A percentile compares a stretch with the other conserved stretches of the same genome.
phyloP scores from a whole-genome alignment of 2,888 invertebrate genomes.

The Epiblema foenella region DNA sequence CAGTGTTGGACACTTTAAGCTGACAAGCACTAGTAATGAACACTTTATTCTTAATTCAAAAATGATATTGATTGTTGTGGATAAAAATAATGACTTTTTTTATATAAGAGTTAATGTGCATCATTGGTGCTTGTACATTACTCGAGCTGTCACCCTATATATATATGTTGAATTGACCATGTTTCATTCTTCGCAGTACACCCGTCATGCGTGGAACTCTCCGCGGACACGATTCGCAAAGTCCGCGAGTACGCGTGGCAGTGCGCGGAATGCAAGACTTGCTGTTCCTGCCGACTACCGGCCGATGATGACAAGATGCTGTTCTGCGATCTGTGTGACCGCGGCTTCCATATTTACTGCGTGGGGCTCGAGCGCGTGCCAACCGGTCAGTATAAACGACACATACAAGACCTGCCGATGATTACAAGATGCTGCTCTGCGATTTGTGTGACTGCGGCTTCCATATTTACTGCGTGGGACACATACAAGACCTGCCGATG shows the following conservation, averaged over 20 bases:
- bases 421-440: too few species aligned
- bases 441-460: too few species aligned
- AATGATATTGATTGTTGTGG: too few species aligned
- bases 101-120: too few species aligned
- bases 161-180: background rate
- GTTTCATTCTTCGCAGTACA: constrained; percentile 85
- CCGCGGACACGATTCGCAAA: constrained; percentile 92
- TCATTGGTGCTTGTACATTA: too few species aligned
- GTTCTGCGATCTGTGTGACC: constrained; percentile 97
- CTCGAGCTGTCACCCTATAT: too few species aligned
- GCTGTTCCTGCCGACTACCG: constrained; percentile 92
- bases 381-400: constrained; percentile 82
- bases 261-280: constrained; percentile 96
- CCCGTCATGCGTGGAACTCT: constrained; percentile 94
- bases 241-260: constrained; percentile 96
- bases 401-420: constrained; percentile 31
- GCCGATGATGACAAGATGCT: constrained; percentile 96
- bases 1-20: too few species aligned
- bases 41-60: too few species aligned
- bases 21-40: too few species aligned
- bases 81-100: too few species aligned
- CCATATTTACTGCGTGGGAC: too few species aligned
- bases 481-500: too few species aligned
- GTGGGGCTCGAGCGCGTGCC: constrained; percentile 92
- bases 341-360: constrained; percentile 97